phyloP scores from a whole-genome alignment of 2,113 vertebrate genomes.

The Sebastes fasciatus region DNA sequence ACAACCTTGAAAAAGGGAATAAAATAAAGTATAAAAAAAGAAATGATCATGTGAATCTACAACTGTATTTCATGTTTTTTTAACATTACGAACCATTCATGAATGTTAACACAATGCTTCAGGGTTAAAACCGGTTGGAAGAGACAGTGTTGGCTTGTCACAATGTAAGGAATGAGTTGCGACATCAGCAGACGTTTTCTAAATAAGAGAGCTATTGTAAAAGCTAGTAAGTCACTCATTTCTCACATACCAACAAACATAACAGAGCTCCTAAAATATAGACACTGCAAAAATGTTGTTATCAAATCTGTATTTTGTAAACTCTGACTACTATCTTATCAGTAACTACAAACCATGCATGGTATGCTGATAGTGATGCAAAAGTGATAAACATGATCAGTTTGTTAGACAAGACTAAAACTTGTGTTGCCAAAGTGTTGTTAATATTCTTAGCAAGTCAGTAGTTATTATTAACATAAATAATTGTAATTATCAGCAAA shows the following conservation, averaged over 20 bases:
- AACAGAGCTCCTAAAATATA: background rate
- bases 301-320: too few relatives aligned
- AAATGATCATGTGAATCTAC: too few relatives aligned
- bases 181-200: background rate
- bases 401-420: background rate
- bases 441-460: background rate
- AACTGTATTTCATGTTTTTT: too few relatives aligned
- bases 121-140: background rate
- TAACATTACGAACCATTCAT: too few relatives aligned
- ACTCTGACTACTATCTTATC: too few relatives aligned
- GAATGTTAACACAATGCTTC: background rate
- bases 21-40: too few relatives aligned
- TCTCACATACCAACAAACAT: background rate
- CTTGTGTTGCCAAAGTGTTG: background rate
- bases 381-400: background rate
- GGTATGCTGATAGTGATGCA: background rate
- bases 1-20: too few relatives aligned
- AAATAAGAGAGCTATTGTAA: background rate
- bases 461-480: background rate
- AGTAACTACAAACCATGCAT: background rate
- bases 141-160: background rate
- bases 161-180: slow-evolving; percentile 12
- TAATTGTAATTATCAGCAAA: background rate
- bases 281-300: too few relatives aligned
- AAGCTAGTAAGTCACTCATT: background rate